These are phyloP conservation scores for Odocoileus virginianus DNA, from an alignment of 2,113 vertebrate genomes.

Conservation along the genomic window DNA sequence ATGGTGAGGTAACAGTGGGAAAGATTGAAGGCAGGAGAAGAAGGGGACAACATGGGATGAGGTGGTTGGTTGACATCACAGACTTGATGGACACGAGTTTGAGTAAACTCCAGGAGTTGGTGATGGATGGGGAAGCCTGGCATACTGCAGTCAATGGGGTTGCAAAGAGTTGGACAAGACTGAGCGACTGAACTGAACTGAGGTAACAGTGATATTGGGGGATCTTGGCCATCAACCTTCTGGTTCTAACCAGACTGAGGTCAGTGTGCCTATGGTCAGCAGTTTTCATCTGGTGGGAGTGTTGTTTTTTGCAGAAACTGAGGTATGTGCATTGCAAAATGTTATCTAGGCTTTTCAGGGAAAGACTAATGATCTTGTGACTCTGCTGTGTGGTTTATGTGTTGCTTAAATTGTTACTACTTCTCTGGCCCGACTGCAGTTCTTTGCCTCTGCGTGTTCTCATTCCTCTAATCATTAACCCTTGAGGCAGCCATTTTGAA, in stretches of 20 bases:
- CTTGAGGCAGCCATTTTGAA: not conserved
- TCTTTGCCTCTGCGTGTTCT: not conserved
- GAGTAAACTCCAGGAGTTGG: not conserved
- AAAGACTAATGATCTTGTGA: not conserved
- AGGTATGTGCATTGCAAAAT: not conserved
- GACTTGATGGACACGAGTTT: not conserved
- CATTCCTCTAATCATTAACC: not conserved
- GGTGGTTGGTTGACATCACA: not conserved
- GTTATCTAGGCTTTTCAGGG: not conserved
- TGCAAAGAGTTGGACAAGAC: not conserved
- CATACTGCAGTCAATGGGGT: not conserved
- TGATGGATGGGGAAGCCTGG: not conserved
- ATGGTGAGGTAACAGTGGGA: not conserved
- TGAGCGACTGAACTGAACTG: not conserved
- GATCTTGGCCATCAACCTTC: not conserved
- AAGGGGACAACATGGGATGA: not conserved
- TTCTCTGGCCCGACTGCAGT: not conserved
- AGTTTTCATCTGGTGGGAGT: not conserved
- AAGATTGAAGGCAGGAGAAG: not conserved
- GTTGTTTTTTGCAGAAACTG: not conserved
- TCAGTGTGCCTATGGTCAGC: not conserved
- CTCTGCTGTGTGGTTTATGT: not conserved
- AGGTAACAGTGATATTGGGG: not conserved
- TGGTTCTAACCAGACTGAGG: not conserved
- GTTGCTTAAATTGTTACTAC: not conserved